These are phyloP conservation scores for Lepas anatifera DNA, from an alignment of 2,888 invertebrate species.

Conservation along the genomic window DNA sequence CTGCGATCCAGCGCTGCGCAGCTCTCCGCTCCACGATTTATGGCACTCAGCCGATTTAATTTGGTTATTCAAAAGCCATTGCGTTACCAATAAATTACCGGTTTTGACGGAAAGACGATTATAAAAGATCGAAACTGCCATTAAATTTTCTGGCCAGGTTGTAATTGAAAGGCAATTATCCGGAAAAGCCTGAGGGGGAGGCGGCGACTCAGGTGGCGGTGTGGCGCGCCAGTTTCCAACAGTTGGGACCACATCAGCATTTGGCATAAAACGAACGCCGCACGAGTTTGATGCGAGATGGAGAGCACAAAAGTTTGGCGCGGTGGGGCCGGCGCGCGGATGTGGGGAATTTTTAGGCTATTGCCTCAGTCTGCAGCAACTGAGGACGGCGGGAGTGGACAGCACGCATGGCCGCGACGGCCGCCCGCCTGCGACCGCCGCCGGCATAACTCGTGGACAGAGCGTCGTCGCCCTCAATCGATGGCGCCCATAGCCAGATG, in stretches of 20 bases:
- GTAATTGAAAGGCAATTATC: slow-evolving; percentile 11
- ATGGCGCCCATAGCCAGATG: not conserved
- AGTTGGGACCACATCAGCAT: too few relatives aligned
- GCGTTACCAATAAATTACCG: slow-evolving; percentile 8
- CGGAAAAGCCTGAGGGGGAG: not conserved
- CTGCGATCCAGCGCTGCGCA: not conserved
- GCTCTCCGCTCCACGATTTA: not conserved
- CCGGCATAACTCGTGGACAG: not conserved
- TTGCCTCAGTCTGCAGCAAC: not conserved
- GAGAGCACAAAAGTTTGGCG: not conserved
- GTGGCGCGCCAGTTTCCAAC: too few relatives aligned
- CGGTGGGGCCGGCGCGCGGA: not conserved
- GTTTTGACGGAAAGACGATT: slow-evolving; percentile 6
- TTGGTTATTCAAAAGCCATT: slow-evolving; percentile 12
- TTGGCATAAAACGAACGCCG: too few relatives aligned
- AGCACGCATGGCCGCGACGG: not conserved
- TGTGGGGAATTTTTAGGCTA: too few relatives aligned
- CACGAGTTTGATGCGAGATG: too few relatives aligned
- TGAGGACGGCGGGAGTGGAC: too few relatives aligned
- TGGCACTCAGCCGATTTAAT: slow-evolving; percentile 5
- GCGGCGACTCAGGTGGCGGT: slow-evolving; percentile 5
- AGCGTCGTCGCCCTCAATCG: not conserved
- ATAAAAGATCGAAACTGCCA: slow-evolving; percentile 9
- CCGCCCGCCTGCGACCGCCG: not conserved
- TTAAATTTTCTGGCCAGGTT: slow-evolving; percentile 6